Base-by-base conservation (phyloP, 1,140 invertebrate species). In the Phymorhynchus buccinoides region DNA sequence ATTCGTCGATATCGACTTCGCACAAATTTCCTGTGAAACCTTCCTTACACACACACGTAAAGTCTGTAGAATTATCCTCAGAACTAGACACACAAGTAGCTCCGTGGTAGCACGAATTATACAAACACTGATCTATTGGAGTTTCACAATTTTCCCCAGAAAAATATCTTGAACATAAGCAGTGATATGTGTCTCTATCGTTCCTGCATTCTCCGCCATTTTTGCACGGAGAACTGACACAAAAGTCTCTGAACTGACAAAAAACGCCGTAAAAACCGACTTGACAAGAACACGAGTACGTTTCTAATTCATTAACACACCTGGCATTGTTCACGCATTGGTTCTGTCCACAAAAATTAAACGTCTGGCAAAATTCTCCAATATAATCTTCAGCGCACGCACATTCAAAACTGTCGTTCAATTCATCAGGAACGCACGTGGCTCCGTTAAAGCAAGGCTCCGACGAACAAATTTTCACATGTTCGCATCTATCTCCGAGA, bases 401-500 rank as follows among this genome's bases (percentile, higher is more conserved):
- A 80, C 91, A 92, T 3, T 52, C 81, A 83, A 85, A 87, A 66
- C 80, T 80, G 1, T 83, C 83, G 85, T 89, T 88, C 37, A 89
- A 80, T 1, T 44, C 44, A 27, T 87, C 85, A n/a, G 85, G 79
- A 16, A 87, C 27, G 82, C 91, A 92, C 22, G 77, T 87, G 1
- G 88, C 91, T 42, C 87, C 86, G 66, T 91, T 91, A 73, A 88
- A 87, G 80, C 90, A 92, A 32, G 87, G 89, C 32, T 80, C 75
- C 0, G 88, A 87, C 12, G 85, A 73, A 82, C 89, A 91, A 44
- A 88, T 80, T 35, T 88, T 48, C 71, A 86, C 86, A 1, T 94
- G 95, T 75, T 91, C 88, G 85, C 93, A 93, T 12, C 88, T 86
- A 9, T 66, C 68, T 16, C 93, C 93, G 16, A 87, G 87, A 84